Percentiles rank a stretch among this genome's conserved stretches.
Evolutionary conservation across 2,113 vertebrate genomes (phyloP).

Genomic region (Grus americana): DNA sequence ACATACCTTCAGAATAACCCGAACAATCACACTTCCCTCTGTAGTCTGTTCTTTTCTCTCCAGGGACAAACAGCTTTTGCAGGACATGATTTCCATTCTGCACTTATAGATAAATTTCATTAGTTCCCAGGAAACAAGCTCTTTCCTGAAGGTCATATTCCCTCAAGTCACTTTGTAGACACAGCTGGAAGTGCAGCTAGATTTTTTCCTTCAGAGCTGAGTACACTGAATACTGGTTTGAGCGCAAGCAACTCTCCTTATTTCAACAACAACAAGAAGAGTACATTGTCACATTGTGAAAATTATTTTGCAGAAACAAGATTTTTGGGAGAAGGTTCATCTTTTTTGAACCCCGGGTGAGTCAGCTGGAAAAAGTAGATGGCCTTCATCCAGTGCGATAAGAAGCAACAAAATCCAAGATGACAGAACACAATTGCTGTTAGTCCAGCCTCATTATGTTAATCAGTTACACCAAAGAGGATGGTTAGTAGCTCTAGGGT

Average conservation of each 20-base stretch:
- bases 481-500: background rate
- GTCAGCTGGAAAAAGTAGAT: background rate
- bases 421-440: background rate
- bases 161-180: background rate
- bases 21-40: background rate
- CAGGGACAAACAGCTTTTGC: background rate
- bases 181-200: background rate
- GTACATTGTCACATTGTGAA: background rate
- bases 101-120: background rate
- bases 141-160: background rate
- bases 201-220: background rate
- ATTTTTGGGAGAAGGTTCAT: background rate
- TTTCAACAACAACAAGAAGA: background rate
- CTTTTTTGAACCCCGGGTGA: background rate
- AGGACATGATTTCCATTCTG: background rate
- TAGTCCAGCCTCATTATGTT: background rate
- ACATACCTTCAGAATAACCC: background rate
- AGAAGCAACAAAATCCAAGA: background rate
- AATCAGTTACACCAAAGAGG: background rate
- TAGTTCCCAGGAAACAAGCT: background rate
- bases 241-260: background rate
- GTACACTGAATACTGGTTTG: background rate
- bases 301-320: background rate
- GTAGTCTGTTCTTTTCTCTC: background rate
- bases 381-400: background rate